Evolutionary conservation across 2,113 vertebrate genomes (phyloP).

Genomic region (Mesocricetus auratus): DNA sequence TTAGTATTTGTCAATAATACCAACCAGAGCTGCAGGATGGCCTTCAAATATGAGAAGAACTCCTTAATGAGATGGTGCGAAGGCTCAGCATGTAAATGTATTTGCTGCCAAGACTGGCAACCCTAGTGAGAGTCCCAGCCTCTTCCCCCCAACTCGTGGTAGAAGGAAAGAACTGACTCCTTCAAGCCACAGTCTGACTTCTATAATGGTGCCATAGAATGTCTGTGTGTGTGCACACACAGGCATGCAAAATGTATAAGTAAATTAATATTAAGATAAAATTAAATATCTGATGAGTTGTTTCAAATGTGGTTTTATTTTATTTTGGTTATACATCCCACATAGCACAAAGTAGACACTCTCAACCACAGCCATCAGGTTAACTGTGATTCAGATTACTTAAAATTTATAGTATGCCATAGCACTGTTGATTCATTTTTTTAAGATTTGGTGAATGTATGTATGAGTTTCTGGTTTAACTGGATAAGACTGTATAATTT

Average conservation of each 20-base stretch:
- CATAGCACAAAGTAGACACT: too few species aligned
- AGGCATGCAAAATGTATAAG: neutral
- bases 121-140: neutral
- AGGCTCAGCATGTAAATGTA: neutral
- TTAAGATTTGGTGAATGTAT: too few species aligned
- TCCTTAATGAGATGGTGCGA: neutral
- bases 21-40: neutral
- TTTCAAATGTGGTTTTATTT: neutral
- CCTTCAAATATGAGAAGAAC: constrained; percentile 4
- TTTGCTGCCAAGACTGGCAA: neutral
- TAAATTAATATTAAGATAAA: neutral
- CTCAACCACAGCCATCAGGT: too few species aligned
- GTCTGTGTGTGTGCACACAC: neutral
- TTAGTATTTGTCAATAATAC: constrained; percentile 1
- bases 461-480: too few species aligned
- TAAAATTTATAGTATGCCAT: too few species aligned
- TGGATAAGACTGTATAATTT: too few species aligned
- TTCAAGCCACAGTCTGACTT: neutral
- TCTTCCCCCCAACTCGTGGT: too few species aligned
- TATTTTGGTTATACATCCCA: neutral
- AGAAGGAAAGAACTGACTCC: neutral
- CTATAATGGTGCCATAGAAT: neutral
- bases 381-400: too few species aligned
- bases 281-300: neutral
- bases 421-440: too few species aligned